A percentile compares a stretch with the other conserved stretches of the same genome.
phyloP scores from a whole-genome alignment of 2,797 vertebrate genomes.

The Ibycter americanus region DNA sequence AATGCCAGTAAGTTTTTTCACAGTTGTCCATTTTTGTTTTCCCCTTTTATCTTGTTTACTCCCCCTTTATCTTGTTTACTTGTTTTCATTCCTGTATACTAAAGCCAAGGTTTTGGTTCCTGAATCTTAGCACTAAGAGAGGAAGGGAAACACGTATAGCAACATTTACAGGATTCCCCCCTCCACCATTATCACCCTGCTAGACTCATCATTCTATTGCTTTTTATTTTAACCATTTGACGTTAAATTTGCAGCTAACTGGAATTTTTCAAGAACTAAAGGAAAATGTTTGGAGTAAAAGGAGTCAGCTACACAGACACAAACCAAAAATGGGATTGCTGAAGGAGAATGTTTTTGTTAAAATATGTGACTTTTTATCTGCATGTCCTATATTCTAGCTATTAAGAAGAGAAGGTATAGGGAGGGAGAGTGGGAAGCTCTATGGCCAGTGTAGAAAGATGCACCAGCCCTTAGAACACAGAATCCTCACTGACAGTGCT shows the following conservation, averaged over 20 bases:
- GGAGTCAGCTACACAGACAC: not conserved
- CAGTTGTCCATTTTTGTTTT: not conserved
- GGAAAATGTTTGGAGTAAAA: not conserved
- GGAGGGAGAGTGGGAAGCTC: not conserved
- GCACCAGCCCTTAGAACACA: not conserved
- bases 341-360: not conserved
- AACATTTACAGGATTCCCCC: not conserved
- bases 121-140: not conserved
- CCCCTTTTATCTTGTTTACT: not conserved
- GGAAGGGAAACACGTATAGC: not conserved
- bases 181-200: not conserved
- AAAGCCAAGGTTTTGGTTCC: not conserved
- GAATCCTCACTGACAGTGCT: not conserved
- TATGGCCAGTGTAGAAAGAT: not conserved
- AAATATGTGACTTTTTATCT: not conserved
- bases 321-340: not conserved
- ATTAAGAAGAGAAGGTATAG: not conserved
- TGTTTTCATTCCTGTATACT: not conserved
- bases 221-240: not conserved
- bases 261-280: not conserved
- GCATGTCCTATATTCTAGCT: not conserved
- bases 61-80: not conserved
- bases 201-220: not conserved
- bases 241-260: not conserved
- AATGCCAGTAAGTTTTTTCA: not conserved